Percentiles rank a stretch among this genome's conserved stretches.
Conservation (phyloP, 2,888 invertebrate species). For the Lasioglossum villosulum region DNA sequence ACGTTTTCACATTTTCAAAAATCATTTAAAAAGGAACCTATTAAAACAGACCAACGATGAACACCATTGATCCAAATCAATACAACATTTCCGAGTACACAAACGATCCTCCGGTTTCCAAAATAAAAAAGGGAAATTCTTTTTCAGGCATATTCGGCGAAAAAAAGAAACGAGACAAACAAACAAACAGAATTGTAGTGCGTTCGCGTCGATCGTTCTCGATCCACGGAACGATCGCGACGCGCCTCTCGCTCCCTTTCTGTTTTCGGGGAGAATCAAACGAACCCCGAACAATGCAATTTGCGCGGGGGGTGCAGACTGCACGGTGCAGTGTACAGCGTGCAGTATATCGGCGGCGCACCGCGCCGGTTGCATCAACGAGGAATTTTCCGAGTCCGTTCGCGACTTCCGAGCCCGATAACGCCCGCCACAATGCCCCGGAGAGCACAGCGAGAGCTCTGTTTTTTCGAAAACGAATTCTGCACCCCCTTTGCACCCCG, state of each 20-base stretch:
- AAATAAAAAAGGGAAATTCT: not conserved
- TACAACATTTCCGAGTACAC: not conserved
- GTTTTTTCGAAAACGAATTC: conserved; percentile 53
- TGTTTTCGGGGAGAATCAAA: conserved; percentile 26
- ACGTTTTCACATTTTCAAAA: too few species aligned
- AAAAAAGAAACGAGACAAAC: not conserved
- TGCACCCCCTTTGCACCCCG: not conserved
- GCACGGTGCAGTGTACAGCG: conserved; percentile 13
- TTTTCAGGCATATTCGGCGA: not conserved
- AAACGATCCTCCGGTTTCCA: not conserved
- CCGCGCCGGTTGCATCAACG: not conserved
- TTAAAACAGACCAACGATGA: not conserved
- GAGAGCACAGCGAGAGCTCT: conserved; percentile 35
- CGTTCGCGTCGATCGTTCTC: not conserved
- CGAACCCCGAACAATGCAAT: conserved; percentile 49
- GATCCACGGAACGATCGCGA: not conserved
- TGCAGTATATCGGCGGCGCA: not conserved
- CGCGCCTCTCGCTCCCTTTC: not conserved
- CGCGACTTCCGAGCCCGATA: conserved; percentile 59
- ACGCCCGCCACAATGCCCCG: conserved; percentile 42
- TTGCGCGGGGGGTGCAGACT: conserved; percentile 34
- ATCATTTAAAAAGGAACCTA: too few species aligned
- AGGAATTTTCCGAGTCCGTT: conserved; percentile 26
- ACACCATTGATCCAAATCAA: not conserved
- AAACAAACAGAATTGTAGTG: not conserved